Evolutionary conservation across 1,140 invertebrate species (phyloP).

Genomic region (Leptopilina clavipes): DNA sequence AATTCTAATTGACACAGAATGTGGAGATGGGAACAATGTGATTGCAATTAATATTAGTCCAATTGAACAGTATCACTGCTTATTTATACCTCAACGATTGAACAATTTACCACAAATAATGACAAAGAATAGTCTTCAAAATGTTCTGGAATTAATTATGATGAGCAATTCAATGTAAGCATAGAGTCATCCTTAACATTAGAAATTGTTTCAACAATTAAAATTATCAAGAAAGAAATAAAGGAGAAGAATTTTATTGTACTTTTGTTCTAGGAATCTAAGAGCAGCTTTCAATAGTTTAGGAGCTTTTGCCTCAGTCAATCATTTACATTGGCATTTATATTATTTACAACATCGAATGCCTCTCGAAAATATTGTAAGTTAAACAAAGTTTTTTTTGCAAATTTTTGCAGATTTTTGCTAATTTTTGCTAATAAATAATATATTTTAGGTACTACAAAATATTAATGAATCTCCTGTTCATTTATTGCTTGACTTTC

Average conservation of each 20-base stretch:
- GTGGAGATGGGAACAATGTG: slow-evolving; percentile 63
- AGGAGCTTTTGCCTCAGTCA: slow-evolving; percentile 86
- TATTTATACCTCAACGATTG: slow-evolving; percentile 79
- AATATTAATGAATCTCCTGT: slow-evolving; percentile 73
- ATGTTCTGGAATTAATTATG: slow-evolving; percentile 74
- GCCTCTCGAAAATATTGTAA: slow-evolving; percentile 80
- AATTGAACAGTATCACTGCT: slow-evolving; percentile 79
- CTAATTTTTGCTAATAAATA: background rate
- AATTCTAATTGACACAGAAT: slow-evolving; percentile 74
- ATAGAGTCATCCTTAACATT: too few species aligned
- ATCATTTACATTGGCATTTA: slow-evolving; percentile 87
- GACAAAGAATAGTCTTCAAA: slow-evolving; percentile 70
- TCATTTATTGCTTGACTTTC: slow-evolving; percentile 75
- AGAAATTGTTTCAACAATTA: too few species aligned
- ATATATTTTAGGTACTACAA: slow-evolving; percentile 73
- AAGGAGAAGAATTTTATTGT: slow-evolving; percentile 30
- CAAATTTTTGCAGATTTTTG: too few species aligned
- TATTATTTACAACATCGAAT: slow-evolving; percentile 81
- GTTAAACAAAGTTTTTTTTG: too few species aligned
- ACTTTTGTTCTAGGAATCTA: slow-evolving; percentile 68
- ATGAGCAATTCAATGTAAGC: slow-evolving; percentile 75
- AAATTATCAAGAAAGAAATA: too few species aligned
- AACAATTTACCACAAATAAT: slow-evolving; percentile 78
- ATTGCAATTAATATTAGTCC: slow-evolving; percentile 83
- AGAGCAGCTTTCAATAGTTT: slow-evolving; percentile 85